Conservation (phyloP, 2,888 invertebrate species). For the Zaprionus obscuricornis region DNA sequence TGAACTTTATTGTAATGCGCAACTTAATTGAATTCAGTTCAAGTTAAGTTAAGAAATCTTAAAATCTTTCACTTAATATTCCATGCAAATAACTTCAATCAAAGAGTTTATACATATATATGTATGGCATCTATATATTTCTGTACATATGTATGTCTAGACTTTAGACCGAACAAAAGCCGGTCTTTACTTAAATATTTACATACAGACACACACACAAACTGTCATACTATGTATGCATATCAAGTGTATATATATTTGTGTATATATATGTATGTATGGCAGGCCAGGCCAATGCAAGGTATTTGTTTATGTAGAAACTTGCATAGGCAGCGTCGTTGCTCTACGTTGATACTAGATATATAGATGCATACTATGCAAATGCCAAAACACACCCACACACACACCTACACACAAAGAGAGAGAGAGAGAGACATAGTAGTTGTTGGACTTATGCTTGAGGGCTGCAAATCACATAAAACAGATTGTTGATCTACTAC, state of each 20-base stretch:
- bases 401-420: neutral
- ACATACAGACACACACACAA: conserved; percentile 1
- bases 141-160: no score
- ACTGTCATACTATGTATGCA: neutral
- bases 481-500: no score
- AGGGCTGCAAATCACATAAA: no score
- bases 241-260: conserved; percentile 5
- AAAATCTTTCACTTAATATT: conserved; percentile 42
- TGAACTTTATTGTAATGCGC: conserved; percentile 24
- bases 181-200: conserved; percentile 33
- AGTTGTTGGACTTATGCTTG: no score
- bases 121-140: no score
- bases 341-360: no score
- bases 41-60: no score
- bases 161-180: conserved; percentile 32
- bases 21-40: conserved; percentile 17
- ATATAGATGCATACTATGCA: conserved; percentile 39
- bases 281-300: neutral
- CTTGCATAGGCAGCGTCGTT: conserved; percentile 10
- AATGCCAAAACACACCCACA: conserved; percentile 32
- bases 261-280: conserved; percentile 14
- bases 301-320: conserved; percentile 15
- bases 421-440: no score
- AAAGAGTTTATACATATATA: no score
- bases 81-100: conserved; percentile 43